Conservation (phyloP, 1,140 invertebrate species). For the Calycopis cecrops region DNA sequence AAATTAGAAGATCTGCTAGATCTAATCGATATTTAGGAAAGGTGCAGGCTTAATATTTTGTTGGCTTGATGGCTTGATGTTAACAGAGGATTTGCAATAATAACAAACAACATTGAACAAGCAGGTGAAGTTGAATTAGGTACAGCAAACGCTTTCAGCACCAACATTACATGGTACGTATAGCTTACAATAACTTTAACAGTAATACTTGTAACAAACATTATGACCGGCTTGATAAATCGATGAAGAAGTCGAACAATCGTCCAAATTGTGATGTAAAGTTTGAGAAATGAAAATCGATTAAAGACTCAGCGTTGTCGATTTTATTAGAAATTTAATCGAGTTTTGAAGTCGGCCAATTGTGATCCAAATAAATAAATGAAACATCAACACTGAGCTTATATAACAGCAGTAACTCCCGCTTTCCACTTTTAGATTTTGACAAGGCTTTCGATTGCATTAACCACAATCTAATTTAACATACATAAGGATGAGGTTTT, state of each 20-base stretch:
- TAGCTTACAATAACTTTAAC: constrained; percentile 28
- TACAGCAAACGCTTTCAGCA: constrained; percentile 24
- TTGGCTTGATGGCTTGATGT: too few species aligned
- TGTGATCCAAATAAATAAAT: too few species aligned
- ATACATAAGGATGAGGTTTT: constrained; percentile 9
- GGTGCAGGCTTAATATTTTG: too few species aligned
- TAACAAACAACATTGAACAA: background rate
- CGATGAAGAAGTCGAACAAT: too few species aligned
- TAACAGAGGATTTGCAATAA: too few species aligned
- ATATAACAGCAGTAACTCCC: background rate
- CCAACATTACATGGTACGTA: constrained; percentile 30
- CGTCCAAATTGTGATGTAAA: too few species aligned
- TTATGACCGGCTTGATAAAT: background rate
- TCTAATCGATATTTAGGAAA: too few species aligned
- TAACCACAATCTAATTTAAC: background rate
- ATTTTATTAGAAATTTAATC: too few species aligned
- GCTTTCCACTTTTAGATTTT: constrained; percentile 2
- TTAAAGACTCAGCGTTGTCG: too few species aligned
- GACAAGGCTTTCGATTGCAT: constrained; percentile 5
- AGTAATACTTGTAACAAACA: constrained; percentile 12
- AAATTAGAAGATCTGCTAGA: too few species aligned
- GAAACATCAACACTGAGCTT: background rate
- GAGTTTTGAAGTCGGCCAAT: too few species aligned
- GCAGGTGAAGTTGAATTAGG: constrained; percentile 17
- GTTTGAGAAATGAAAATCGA: too few species aligned